Base-by-base conservation (phyloP, 1,140 invertebrate genomes). In the Pectinophora gossypiella region DNA sequence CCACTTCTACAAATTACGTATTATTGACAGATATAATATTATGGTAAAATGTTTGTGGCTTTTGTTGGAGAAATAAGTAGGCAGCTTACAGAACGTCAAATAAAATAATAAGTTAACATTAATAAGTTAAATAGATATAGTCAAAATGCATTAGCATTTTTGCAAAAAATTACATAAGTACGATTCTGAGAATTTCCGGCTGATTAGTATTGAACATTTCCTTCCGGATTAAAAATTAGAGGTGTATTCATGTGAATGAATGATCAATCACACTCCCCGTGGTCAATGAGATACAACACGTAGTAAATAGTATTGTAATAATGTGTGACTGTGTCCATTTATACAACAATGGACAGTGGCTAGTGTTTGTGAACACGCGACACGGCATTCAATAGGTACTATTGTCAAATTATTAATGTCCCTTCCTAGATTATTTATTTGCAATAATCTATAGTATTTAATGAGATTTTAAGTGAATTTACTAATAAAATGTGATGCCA, bases 201-300 rank as follows among this genome's bases (percentile, higher is more conserved):
- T 32, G 27, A 32, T 32, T 32, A 32, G 27, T 32, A 32, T 32
- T 32, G 27, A 32, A 32, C 27, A n/a, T 32, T 16, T 40, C 23
- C 58, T 49, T 61, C 40, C 49, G 50, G 49, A 56, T 64, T 64
- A 59, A 51, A n/a, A 77, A 78, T 76, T 77, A 74, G 64, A 51
- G 63, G 60, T 57, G 64, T 74, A 81, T 84, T 84, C 73, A 75
- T 67, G 46, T 44, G 44, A 23, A 35, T 53, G 54, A 68, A 74
- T 72, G 56, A 72, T 79, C 66, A 61, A 79, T 77, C 68, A 73
- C 42, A 43, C 21, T 54, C 62, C 63, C 71, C 68, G 62, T 63
- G 68, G 72, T 71, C 68, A 74, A 51, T 56, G 55, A 54, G 54
- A 61, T n/a, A n/a, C n/a, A n/a, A n/a, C n/a, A 64, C 68, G 51